Evolutionary conservation across 1,140 invertebrate species (phyloP), one percentile per base, ranked within the genome.

Genomic region (Drosophila pseudoananassae): DNA sequence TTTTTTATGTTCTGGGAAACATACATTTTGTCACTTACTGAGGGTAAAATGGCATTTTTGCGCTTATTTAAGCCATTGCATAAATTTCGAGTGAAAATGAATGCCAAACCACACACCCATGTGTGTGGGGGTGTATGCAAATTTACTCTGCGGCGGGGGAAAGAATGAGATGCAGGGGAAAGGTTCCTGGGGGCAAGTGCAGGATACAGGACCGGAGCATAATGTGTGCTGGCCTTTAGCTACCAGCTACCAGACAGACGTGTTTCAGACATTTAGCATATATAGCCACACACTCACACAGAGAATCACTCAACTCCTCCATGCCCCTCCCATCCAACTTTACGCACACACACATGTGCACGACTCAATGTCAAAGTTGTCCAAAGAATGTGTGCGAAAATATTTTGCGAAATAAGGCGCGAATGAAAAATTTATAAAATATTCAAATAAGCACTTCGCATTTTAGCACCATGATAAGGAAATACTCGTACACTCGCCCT

Each of bases 401-500:
- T 87, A 76, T 82, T 85, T 85, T 77, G 81, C 60, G 61, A 90
- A 90, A 85, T 76, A 87, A 85, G 78, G 87, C 81, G 87, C 78
- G 78, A 90, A 90, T 90, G 81, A 87, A 90, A 90, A 79, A 90
- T 90, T 71, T 83, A 90, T 90, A 87, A 90, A 87, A 87, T 83
- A 90, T 90, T 83, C 76, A 90, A 90, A 87, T 75, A 82, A 89
- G 58, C 77, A 73, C 80, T 90, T 82, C 70, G 69, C 74, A 68
- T 81, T 81, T 81, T 73, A 74, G 73, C 63, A 69, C 75, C 65
- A 54, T 40, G 53, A 56, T 56, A 46, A 47, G 63, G 70, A 75
- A 79, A 57, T 52, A 45, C 70, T 68, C 38, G 38, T 43, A 15
- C 38, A 17, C 38, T 17, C 38, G 38, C 38, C 40, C 40, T 43